Conservation (phyloP, 2,797 vertebrate species). For the Myotis vivesi region DNA sequence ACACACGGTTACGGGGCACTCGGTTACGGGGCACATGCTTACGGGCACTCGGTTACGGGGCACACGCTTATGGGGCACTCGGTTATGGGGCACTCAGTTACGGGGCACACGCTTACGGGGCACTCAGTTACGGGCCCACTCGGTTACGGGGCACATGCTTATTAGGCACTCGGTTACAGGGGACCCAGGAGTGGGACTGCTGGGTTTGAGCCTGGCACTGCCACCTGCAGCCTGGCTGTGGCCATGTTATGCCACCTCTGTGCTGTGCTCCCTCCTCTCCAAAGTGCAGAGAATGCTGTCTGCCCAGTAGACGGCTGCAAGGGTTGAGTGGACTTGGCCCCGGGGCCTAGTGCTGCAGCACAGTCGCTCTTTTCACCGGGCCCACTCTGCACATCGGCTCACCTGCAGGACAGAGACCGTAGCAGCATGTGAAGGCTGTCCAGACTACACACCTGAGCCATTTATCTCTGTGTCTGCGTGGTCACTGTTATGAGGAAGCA, state of each 20-base stretch:
- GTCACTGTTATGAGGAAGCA: neutral
- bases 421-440: neutral
- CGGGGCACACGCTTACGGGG: too few species aligned
- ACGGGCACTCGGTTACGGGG: too few species aligned
- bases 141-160: too few species aligned
- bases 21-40: too few species aligned
- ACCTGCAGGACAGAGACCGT: neutral
- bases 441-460: neutral
- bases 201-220: neutral
- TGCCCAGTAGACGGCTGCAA: neutral
- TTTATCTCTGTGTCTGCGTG: neutral
- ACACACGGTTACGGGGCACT: too few species aligned
- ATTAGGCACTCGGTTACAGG: too few species aligned
- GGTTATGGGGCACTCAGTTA: too few species aligned
- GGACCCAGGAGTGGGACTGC: accelerated
- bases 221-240: neutral
- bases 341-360: accelerated
- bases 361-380: neutral
- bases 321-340: neutral
- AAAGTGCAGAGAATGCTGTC: neutral
- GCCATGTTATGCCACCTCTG: neutral
- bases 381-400: neutral
- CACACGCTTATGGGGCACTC: too few species aligned
- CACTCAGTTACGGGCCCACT: too few species aligned
- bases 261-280: neutral